Evolutionary conservation across 2,113 vertebrate species (phyloP), one percentile per base, ranked within the genome.

Genomic region (Vidua chalybeata): DNA sequence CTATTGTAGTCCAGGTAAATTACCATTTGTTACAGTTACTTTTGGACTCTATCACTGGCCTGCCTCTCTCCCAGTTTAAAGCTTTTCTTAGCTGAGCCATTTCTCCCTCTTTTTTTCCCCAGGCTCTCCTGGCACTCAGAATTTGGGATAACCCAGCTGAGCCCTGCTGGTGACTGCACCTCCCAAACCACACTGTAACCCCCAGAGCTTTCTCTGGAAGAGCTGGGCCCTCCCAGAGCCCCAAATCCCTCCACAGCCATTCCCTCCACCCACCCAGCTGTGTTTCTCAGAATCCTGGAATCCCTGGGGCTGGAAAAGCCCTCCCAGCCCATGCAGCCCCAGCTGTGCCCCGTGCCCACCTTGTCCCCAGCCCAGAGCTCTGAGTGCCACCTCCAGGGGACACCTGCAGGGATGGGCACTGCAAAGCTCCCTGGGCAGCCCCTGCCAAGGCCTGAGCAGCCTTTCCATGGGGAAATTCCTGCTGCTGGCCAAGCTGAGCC

Each of bases 291-390:
- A 68, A 37, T 13, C 21, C 54, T 1, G 0, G 0, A 4, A 77
- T 33, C 3, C 17, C 63, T 0, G 31, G 1, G 33, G 54, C 1
- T 77, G 84, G 71, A 1, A 35, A 9, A 86, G 24, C 30, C 35
- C 45, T 66, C 3, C 62, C 26, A 67, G 52, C 8, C 43, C 68
- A 27, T 0, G 4, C 0, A 33, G 26, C 4, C 17, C 68, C 13
- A 51, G 31, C 80, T 52, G 80, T 46, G 35, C 63, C 77, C 62
- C 1, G 10, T 20, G 12, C 7, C 37, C 55, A 43, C 46, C 67
- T 62, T 83, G 80, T 52, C 31, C 37, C 79, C 79, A 56, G 77
- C 63, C 43, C 78, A 58, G 78, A 81, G 78, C 78, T 3, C 79
- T 83, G 12, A 72, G 56, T 45, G 80, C 66, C 79, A 61, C 46